Base-by-base conservation (phyloP, 2,888 invertebrate species). In the Hydrotaea cyrtoneurina region DNA sequence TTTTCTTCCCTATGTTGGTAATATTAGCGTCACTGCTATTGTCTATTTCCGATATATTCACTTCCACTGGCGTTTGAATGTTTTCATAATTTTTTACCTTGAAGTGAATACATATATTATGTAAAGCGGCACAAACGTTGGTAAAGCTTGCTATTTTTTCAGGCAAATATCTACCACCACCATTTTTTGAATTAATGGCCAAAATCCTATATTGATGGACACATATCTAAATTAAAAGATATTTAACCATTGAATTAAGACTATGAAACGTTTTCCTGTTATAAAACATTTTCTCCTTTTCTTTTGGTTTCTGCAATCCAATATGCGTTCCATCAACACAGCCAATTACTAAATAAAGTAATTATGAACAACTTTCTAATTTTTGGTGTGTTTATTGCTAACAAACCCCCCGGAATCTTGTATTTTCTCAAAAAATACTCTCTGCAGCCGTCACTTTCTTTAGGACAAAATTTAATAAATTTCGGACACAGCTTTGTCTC, bases 1-100 rank as follows among this genome's bases (percentile, higher is more conserved):
- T 74, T 74, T 59, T 57, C 59, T 59, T 59, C 57, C 73, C 73
- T 19, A 74, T 74, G 15, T 74, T 74, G 21, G 57, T 74, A 39
- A 57, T 59, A 74, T 59, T 57, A 59, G 73, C 31, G 46, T 76
- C 50, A 31, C 19, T 17, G 31, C 75, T 36, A 50, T 64, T 64
- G 50, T 64, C 75, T 36, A 31, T 76, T 64, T 64, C 36, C 31
- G 31, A 62, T 62, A 26, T 62, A 62, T 62, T 62, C 26, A 62
- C 62, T 57, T 57, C 59, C 36, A 74, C 74, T 55, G 72, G 36
- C 55, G 59, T 59, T 62, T 62, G 31, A 62, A 31, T 62, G 62
- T 15, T 23, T 62, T 62, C n/a, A 53, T 53, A 53, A 53, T 53
- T 69, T 43, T 43, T 39, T n/a, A 69, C 69, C 4, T 46, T 19